These are phyloP conservation scores for Thunnus albacares DNA, from an alignment of 2,797 vertebrate genomes.

Conservation along the genomic window DNA sequence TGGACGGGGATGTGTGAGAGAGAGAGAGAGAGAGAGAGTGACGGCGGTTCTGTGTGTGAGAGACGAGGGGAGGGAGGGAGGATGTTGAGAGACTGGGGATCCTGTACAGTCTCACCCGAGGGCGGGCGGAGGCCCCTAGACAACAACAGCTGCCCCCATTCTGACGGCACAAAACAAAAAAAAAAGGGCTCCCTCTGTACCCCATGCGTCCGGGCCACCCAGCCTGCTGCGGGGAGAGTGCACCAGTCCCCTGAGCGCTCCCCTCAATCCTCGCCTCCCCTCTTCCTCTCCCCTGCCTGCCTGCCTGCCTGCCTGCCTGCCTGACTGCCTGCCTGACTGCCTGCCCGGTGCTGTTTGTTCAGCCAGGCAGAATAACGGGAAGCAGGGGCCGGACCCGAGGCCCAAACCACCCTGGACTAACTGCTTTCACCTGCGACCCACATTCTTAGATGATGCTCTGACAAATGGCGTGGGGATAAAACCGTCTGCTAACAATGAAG, in stretches of 20 bases:
- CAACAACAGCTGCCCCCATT: slow-evolving; percentile 80
- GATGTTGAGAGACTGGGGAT: slow-evolving; percentile 30
- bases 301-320: not conserved
- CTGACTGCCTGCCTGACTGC: not conserved
- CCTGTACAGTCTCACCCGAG: slow-evolving; percentile 61
- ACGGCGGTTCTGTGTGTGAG: slow-evolving; percentile 49
- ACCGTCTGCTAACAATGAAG: slow-evolving; percentile 59
- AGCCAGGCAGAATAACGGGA: slow-evolving; percentile 76
- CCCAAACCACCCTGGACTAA: slow-evolving; percentile 56
- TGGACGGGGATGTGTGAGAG: slow-evolving; percentile 48
- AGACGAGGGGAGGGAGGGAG: slow-evolving; percentile 30
- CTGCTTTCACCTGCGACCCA: slow-evolving; percentile 77
- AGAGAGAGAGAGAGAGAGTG: slow-evolving; percentile 52
- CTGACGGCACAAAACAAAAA: slow-evolving; percentile 67
- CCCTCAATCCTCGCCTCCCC: slow-evolving; percentile 43
- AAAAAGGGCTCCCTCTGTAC: slow-evolving; percentile 52
- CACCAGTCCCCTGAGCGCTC: slow-evolving; percentile 41
- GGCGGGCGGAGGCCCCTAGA: slow-evolving; percentile 58
- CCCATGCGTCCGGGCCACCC: slow-evolving; percentile 72
- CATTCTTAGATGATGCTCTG: slow-evolving; percentile 64
- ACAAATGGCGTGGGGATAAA: slow-evolving; percentile 57
- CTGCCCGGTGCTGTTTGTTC: slow-evolving; percentile 76
- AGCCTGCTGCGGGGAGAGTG: slow-evolving; percentile 57
- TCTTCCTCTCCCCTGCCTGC: slow-evolving; percentile 45
- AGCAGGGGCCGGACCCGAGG: slow-evolving; percentile 47